phyloP scores from a whole-genome alignment of 2,888 invertebrate genomes.

The Andrena marginata region DNA sequence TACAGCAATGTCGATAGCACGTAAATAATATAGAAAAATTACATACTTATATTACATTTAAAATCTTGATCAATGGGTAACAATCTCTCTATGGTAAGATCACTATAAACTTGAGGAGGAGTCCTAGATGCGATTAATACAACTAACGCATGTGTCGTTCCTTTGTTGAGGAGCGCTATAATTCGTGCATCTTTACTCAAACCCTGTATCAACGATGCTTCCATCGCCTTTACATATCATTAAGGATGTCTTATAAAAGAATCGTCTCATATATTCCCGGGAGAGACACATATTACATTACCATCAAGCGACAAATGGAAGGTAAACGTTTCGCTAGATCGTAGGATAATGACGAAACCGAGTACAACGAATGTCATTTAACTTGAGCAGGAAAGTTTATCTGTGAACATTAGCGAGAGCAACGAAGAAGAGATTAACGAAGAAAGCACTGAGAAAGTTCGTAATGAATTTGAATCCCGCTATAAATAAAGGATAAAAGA shows the following conservation, averaged over 20 bases:
- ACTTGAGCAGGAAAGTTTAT: too few relatives aligned
- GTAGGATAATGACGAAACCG: too few relatives aligned
- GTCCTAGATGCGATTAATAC: constrained; percentile 87
- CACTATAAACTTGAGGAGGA: constrained; percentile 90
- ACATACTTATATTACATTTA: constrained; percentile 90
- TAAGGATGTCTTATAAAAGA: constrained; percentile 65
- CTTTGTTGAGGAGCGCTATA: constrained; percentile 87
- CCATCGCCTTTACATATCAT: constrained; percentile 77
- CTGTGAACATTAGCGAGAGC: too few relatives aligned
- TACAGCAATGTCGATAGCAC: not conserved
- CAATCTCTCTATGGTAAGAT: constrained; percentile 92
- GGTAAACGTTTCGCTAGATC: too few relatives aligned
- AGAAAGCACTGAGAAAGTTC: too few relatives aligned
- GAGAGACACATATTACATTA: not conserved
- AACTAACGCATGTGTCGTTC: constrained; percentile 87
- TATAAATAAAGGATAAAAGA: constrained; percentile 61
- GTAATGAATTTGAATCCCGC: not conserved
- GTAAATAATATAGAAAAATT: not conserved
- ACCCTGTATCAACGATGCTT: constrained; percentile 86
- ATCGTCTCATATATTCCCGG: not conserved
- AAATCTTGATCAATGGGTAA: constrained; percentile 93
- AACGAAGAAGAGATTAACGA: too few relatives aligned
- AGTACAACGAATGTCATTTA: too few relatives aligned
- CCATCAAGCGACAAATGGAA: too few relatives aligned
- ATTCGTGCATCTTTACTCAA: constrained; percentile 86